Conservation (phyloP, 2,888 invertebrate species). For the Perizoma flavofasciatum region DNA sequence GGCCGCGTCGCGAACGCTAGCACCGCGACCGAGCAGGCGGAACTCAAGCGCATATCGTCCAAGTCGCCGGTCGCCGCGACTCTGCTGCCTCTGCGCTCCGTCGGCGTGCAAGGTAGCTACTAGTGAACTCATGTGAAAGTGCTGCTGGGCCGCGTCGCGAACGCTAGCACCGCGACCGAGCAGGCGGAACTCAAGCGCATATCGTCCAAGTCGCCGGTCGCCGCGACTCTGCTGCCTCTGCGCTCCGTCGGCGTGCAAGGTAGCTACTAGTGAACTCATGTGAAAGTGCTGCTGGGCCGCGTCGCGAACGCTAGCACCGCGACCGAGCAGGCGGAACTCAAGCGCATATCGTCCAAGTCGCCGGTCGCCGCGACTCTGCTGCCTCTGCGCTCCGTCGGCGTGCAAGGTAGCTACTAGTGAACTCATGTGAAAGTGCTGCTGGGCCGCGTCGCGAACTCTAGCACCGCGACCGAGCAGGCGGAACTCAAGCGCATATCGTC, state of each 20-base stretch:
- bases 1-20: slow-evolving; percentile 93
- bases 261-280: too few species aligned
- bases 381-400: slow-evolving; percentile 98
- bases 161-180: slow-evolving; percentile 90
- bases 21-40: slow-evolving; percentile 88
- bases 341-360: slow-evolving; percentile 89
- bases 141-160: slow-evolving; percentile 93
- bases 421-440: too few species aligned
- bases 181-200: slow-evolving; percentile 88
- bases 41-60: slow-evolving; percentile 89
- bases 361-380: slow-evolving; percentile 92
- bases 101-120: slow-evolving; percentile 97
- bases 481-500: too few species aligned
- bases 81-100: slow-evolving; percentile 95
- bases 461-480: too few species aligned
- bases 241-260: slow-evolving; percentile 99
- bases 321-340: slow-evolving; percentile 87
- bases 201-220: slow-evolving; percentile 88
- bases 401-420: too few species aligned
- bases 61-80: slow-evolving; percentile 90
- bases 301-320: slow-evolving; percentile 91
- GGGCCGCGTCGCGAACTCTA: too few species aligned
- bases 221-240: slow-evolving; percentile 95
- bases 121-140: too few species aligned
- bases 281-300: slow-evolving; percentile 91